These are phyloP conservation scores for Catamblyrhynchus diadema DNA, from an alignment of 2,797 vertebrate genomes.

Conservation along the genomic window DNA sequence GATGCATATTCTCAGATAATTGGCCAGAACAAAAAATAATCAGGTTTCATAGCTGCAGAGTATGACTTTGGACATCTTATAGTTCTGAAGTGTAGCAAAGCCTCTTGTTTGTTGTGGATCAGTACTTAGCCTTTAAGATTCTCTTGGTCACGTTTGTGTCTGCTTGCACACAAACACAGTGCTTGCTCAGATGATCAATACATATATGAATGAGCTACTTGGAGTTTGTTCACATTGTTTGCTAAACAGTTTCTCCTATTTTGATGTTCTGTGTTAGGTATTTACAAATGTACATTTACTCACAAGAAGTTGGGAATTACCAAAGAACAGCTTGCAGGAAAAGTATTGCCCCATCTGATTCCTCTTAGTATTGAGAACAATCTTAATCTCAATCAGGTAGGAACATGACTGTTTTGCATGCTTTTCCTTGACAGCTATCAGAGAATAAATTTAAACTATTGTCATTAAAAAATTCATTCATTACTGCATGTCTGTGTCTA, in stretches of 20 bases:
- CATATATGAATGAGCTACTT: neutral
- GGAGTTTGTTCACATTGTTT: neutral
- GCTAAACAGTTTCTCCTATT: neutral
- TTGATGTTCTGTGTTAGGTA: conserved; percentile 78
- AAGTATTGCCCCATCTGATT: conserved; percentile 93
- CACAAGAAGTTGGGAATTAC: conserved; percentile 98
- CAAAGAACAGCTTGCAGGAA: conserved; percentile 94
- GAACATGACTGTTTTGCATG: neutral
- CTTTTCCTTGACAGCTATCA: neutral
- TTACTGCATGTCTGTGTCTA: neutral
- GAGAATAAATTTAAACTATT: neutral
- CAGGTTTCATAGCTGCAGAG: neutral
- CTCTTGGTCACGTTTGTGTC: neutral
- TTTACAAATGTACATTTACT: conserved; percentile 98
- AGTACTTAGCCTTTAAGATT: neutral
- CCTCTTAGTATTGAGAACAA: conserved; percentile 97
- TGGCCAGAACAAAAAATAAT: neutral
- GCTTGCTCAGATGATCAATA: neutral
- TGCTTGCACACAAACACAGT: neutral
- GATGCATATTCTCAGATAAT: neutral
- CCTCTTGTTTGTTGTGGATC: neutral
- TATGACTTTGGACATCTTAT: neutral
- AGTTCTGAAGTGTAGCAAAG: neutral
- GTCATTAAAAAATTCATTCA: neutral
- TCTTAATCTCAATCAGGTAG: conserved; percentile 97